Percentiles rank a stretch among this genome's conserved stretches.
Conservation (phyloP, 2,888 invertebrate species). For the Taphrorychus bicolor region DNA sequence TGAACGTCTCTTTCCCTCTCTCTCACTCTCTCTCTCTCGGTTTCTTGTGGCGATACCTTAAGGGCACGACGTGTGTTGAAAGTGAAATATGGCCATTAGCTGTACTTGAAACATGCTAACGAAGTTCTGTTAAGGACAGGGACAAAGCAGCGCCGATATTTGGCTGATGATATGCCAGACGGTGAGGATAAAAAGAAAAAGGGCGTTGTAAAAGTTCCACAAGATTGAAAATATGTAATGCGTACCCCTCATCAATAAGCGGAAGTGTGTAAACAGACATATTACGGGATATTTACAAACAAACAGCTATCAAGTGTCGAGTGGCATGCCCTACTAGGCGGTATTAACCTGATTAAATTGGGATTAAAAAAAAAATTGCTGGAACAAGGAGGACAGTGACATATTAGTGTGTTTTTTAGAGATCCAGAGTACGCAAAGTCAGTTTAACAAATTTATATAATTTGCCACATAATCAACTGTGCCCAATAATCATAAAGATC, state of each 20-base stretch:
- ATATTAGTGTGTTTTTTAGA: too few species aligned
- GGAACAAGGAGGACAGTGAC: background rate
- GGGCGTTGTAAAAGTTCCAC: background rate
- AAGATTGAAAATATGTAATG: background rate
- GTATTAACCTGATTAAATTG: constrained; percentile 4
- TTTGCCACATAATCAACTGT: too few species aligned
- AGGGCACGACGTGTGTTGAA: background rate
- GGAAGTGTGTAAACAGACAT: background rate
- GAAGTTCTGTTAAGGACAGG: constrained; percentile 1
- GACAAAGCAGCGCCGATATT: background rate
- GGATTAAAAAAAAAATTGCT: background rate
- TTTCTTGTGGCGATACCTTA: too few species aligned
- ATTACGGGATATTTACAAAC: constrained; percentile 7
- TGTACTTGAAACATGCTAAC: background rate
- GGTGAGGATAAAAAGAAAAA: background rate
- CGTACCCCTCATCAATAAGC: background rate
- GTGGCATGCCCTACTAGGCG: constrained; percentile 1
- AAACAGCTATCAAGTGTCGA: constrained; percentile 7
- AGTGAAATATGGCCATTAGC: background rate
- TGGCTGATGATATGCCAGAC: background rate
- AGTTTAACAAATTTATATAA: background rate
- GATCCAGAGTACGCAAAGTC: too few species aligned
- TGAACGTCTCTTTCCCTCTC: too few species aligned
- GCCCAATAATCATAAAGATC: too few species aligned
- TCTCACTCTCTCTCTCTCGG: too few species aligned